A percentile compares a stretch with the other conserved stretches of the same genome.
These are phyloP conservation scores for Myanophis thanlyinensis DNA, from an alignment of 2,113 vertebrate species.

Conservation along the genomic window DNA sequence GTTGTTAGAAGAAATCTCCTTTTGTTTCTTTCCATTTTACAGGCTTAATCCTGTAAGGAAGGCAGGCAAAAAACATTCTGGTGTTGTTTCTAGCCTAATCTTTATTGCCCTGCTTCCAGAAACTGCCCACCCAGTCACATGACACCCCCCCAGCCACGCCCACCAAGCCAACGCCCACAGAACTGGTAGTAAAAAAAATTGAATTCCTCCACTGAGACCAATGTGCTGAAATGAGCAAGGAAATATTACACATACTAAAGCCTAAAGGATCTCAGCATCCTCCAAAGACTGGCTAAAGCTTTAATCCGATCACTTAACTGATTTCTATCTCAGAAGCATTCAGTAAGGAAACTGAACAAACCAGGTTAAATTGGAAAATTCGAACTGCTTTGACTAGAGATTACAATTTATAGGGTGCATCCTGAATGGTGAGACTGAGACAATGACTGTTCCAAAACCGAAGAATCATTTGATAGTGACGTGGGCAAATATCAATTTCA, in stretches of 20 bases:
- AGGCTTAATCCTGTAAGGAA: too few species aligned
- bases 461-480: neutral
- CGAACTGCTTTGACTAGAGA: neutral
- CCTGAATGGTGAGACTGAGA: neutral
- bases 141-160: too few species aligned
- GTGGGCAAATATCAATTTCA: neutral
- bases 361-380: conserved; percentile 23
- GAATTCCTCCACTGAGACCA: too few species aligned
- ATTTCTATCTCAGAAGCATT: conserved; percentile 53
- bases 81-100: too few species aligned
- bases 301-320: conserved; percentile 47
- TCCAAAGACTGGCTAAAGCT: conserved; percentile 54
- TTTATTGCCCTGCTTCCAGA: too few species aligned
- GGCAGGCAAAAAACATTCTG: too few species aligned
- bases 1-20: too few species aligned
- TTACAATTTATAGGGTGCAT: conserved; percentile 16
- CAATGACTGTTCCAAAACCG: neutral
- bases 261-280: conserved; percentile 44
- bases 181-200: too few species aligned
- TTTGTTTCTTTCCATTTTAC: too few species aligned
- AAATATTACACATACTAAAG: conserved; percentile 51
- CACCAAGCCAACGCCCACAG: too few species aligned
- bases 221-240: conserved; percentile 61
- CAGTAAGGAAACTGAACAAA: conserved; percentile 44
- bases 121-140: too few species aligned